phyloP scores from a whole-genome alignment of 2,888 invertebrate genomes.

The Parascotia fuliginaria region DNA sequence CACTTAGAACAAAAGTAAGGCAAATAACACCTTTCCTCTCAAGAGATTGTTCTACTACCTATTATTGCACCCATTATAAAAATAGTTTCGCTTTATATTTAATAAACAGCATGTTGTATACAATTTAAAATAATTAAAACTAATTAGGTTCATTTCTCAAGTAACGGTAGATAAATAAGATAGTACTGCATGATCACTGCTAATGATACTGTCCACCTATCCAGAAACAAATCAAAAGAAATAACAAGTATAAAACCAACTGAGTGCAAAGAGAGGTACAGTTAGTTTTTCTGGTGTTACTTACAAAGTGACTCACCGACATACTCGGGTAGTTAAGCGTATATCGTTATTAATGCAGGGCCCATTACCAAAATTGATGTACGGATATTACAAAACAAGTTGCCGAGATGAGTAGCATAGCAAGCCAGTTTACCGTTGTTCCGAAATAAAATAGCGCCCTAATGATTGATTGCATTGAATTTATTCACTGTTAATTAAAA shows the following conservation, averaged over 20 bases:
- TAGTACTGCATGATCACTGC: conserved; percentile 42
- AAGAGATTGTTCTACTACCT: conserved; percentile 66
- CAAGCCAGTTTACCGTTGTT: conserved; percentile 33
- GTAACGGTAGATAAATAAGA: conserved; percentile 43
- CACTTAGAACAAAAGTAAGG: conserved; percentile 78
- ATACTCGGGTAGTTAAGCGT: conserved; percentile 57
- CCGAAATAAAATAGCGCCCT: conserved; percentile 36
- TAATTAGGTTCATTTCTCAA: conserved; percentile 31
- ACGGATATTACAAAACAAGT: conserved; percentile 46
- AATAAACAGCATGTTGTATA: conserved; percentile 29
- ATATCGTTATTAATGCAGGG: conserved; percentile 57
- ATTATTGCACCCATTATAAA: conserved; percentile 70
- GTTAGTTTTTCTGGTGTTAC: conserved; percentile 70
- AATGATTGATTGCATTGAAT: conserved; percentile 41
- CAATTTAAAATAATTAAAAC: conserved; percentile 34
- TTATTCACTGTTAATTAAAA: conserved; percentile 28
- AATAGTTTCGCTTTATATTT: conserved; percentile 58
- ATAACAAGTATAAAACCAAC: conserved; percentile 67
- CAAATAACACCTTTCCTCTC: conserved; percentile 73
- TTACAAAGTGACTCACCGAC: conserved; percentile 59
- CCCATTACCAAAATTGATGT: conserved; percentile 65
- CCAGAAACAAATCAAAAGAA: conserved; percentile 51
- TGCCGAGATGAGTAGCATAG: conserved; percentile 24
- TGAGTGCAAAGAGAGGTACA: conserved; percentile 74
- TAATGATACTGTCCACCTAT: conserved; percentile 61